Conservation (phyloP, 2,797 vertebrate species). For the Ara ararauna region DNA sequence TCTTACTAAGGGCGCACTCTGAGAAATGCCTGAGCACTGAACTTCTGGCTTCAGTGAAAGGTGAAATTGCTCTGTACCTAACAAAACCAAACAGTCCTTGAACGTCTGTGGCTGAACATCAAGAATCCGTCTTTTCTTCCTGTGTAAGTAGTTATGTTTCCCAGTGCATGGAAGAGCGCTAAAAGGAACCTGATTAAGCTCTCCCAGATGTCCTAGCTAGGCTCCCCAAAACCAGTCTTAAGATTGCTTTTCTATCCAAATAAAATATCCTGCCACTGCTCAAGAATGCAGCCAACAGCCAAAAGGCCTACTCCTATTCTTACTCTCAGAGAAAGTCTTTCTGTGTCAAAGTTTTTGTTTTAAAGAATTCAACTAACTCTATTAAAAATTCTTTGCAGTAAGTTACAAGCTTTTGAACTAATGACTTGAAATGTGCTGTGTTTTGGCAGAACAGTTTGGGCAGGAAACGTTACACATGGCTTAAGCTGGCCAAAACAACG, state of each 20-base stretch:
- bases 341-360: neutral
- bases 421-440: neutral
- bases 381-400: neutral
- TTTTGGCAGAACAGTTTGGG: neutral
- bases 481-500: neutral
- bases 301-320: neutral
- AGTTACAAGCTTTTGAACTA: neutral
- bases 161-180: neutral
- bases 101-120: neutral
- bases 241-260: neutral
- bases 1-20: neutral
- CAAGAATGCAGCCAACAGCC: neutral
- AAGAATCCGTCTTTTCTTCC: conserved; percentile 9
- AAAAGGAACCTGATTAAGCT: neutral
- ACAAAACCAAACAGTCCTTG: neutral
- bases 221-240: neutral
- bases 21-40: neutral
- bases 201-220: neutral
- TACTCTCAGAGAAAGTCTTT: neutral
- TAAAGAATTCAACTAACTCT: neutral
- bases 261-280: neutral
- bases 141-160: neutral
- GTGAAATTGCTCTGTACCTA: neutral
- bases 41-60: conserved; percentile 10
- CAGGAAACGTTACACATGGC: neutral